Evolutionary conservation across 2,888 invertebrate species (phyloP).

Genomic region (Dynastes maya): DNA sequence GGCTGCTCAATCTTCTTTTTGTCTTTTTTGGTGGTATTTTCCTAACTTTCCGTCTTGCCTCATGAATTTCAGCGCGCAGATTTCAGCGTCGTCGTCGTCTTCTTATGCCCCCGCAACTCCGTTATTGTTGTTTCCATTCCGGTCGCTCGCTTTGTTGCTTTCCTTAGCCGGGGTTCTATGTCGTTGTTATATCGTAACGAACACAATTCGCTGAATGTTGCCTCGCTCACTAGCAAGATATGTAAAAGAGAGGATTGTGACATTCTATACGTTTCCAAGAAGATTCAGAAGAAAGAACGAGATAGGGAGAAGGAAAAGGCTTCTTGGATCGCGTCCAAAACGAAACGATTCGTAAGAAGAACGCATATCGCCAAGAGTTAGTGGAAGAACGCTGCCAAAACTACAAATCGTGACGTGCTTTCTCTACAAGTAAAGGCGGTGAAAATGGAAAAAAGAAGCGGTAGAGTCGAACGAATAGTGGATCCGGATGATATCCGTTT

Average conservation of each 20-base stretch:
- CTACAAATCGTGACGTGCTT: background rate
- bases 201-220: background rate
- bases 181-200: constrained; percentile 21
- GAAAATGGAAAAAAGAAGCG: background rate
- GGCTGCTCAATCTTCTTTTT: background rate
- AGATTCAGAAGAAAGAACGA: no score
- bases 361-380: background rate
- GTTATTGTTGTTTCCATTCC: constrained; percentile 2
- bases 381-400: background rate
- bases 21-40: background rate
- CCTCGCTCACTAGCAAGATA: background rate
- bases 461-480: background rate
- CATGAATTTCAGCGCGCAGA: background rate
- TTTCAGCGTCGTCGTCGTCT: background rate
- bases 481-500: constrained; percentile 2
- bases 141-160: background rate
- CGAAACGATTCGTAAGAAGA: background rate
- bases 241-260: no score
- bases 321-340: background rate
- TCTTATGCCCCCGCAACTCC: background rate
- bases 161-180: background rate
- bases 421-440: background rate
- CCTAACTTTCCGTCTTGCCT: background rate
- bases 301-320: no score
- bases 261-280: no score